phyloP scores from a whole-genome alignment of 2,797 vertebrate genomes.

The Tolypeutes matacus region DNA sequence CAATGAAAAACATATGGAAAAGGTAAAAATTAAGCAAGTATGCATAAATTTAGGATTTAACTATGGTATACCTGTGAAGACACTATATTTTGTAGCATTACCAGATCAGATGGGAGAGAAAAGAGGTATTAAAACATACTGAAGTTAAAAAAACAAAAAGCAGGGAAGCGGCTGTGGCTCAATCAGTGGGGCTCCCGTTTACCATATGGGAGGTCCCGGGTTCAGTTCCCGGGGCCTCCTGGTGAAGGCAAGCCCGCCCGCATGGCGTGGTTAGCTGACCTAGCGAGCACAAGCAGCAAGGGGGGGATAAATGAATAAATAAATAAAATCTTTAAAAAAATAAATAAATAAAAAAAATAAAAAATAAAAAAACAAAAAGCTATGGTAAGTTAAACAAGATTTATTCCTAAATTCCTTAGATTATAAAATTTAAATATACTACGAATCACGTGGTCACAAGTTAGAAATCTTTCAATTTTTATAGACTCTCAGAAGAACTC shows the following conservation, averaged over 20 bases:
- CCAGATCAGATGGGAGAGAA: background rate
- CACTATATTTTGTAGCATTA: background rate
- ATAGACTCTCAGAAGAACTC: constrained; percentile 28
- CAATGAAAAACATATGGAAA: constrained; percentile 32
- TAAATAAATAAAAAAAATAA: no score
- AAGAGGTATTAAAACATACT: constrained; percentile 18
- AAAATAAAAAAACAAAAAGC: constrained; percentile 17
- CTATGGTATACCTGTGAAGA: background rate
- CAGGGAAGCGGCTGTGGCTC: no score
- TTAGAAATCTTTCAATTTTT: constrained; percentile 29
- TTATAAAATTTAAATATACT: constrained; percentile 57
- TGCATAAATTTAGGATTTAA: constrained; percentile 18
- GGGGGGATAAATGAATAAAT: no score
- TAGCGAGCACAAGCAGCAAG: no score
- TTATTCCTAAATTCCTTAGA: constrained; percentile 22
- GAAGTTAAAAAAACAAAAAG: constrained; percentile 39
- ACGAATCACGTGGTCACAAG: constrained; percentile 28
- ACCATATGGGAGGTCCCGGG: no score
- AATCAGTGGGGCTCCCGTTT: no score
- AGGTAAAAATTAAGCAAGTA: constrained; percentile 45
- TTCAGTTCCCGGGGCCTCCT: no score
- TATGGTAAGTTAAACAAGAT: constrained; percentile 2
- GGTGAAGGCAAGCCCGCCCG: no score
- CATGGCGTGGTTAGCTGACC: no score
- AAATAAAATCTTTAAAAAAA: no score